Evolutionary conservation across 2,113 vertebrate genomes (phyloP), one percentile per base, ranked within the genome.

Genomic region (Ptyas mucosa): DNA sequence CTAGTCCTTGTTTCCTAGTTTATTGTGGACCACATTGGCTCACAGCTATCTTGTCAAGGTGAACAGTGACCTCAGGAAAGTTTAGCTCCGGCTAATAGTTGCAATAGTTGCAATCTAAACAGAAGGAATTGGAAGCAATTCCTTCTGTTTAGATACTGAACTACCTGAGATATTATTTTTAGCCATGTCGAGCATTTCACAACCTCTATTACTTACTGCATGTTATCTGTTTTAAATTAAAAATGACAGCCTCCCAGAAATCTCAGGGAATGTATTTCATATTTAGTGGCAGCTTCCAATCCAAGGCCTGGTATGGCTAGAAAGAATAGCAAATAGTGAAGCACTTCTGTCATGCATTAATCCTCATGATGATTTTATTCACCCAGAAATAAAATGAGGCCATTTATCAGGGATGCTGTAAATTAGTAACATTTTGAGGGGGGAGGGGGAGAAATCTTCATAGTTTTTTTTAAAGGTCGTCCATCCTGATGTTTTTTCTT

Each of bases 291-390:
- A 95, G 88, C 75, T 95, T 93, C 92, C 43, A 87, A 75, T 53
- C 91, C 87, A 95, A 94, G 85, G 93, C 52, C 3, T 90, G 61
- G 34, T 57, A 20, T 94, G 88, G 92, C 93, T 85, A 21, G 11
- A 93, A 95, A 94, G 64, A 95, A 91, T 46, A 94, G 88, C 87
- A 93, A 95, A 93, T 29, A 93, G 53, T 8, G 64, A 91, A 57
- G 61, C 12, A 81, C 69, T 85, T 21, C 53, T 89, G 49, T 91
- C 91, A 94, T 51, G 55, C 88, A 91, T 93, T 93, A 93, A 46
- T 95, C 89, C 90, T 96, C 69, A 39, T 69, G 89, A 94, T 94
- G 92, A 94, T 92, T 95, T 96, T 12, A 58, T 92, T 95, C 34
- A 94, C 87, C 94, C 87, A 94, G 55, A 54, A 91, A 0, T 92